Conservation (phyloP, 2,888 invertebrate species). For the Unio pictorum region DNA sequence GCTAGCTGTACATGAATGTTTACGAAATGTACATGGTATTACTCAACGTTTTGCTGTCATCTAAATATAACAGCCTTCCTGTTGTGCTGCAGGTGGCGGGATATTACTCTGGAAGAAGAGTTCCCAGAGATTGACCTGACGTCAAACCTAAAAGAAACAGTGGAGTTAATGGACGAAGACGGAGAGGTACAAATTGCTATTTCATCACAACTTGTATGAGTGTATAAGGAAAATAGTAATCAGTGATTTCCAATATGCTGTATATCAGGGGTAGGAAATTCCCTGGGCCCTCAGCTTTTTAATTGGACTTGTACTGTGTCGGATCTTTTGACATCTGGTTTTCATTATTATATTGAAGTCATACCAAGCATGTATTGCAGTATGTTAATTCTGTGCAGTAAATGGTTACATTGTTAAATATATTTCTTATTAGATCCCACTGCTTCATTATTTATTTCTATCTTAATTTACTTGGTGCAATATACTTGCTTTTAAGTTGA, state of each 20-base stretch:
- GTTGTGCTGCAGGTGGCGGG: constrained; percentile 38
- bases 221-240: not conserved
- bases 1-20: too few species aligned
- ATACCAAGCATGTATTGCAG: too few species aligned
- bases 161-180: not conserved
- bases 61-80: not conserved
- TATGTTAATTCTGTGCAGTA: too few species aligned
- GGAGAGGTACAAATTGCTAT: not conserved
- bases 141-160: constrained; percentile 6
- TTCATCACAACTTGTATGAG: too few species aligned
- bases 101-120: constrained; percentile 24
- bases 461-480: not conserved
- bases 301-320: too few species aligned
- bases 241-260: not conserved
- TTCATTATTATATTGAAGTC: too few species aligned
- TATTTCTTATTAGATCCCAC: not conserved
- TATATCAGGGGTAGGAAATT: too few species aligned
- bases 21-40: too few species aligned
- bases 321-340: too few species aligned
- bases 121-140: constrained; percentile 3
- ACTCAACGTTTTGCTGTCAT: too few species aligned
- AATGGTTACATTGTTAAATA: too few species aligned
- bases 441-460: not conserved
- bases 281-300: too few species aligned
- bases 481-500: constrained; percentile 11